A percentile compares a stretch with the other conserved stretches of the same genome.
phyloP scores from a whole-genome alignment of 2,113 vertebrate species.

The Puma concolor region DNA sequence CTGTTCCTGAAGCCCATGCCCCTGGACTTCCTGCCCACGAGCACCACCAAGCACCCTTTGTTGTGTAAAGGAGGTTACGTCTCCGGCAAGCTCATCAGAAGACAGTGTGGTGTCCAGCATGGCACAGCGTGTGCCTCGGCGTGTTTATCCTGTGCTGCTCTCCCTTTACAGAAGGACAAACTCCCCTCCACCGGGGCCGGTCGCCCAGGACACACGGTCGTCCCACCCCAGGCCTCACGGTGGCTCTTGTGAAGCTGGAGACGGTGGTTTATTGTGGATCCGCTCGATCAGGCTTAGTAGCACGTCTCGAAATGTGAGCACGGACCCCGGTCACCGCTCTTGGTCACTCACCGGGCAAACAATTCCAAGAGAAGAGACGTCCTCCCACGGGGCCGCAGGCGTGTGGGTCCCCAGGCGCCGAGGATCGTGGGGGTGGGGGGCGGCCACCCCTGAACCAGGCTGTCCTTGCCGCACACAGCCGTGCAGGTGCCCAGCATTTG shows the following conservation, averaged over 20 bases:
- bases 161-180: neutral
- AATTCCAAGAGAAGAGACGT: neutral
- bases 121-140: neutral
- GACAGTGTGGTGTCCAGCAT: neutral
- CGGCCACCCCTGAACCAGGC: fast-evolving
- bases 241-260: neutral
- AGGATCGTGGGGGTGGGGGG: fast-evolving
- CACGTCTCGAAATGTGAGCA: no score
- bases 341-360: neutral
- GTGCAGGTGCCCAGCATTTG: fast-evolving
- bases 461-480: fast-evolving
- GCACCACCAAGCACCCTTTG: neutral
- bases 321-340: no score
- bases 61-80: no score
- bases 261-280: neutral
- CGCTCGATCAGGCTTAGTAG: neutral
- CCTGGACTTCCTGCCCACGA: no score
- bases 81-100: neutral
- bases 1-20: neutral
- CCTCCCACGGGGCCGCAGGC: fast-evolving
- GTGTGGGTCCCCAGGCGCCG: neutral
- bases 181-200: fast-evolving
- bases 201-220: fast-evolving
- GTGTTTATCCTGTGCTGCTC: no score
- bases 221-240: no score